Base-by-base conservation (phyloP, 2,113 vertebrate genomes). In the Motacilla alba region DNA sequence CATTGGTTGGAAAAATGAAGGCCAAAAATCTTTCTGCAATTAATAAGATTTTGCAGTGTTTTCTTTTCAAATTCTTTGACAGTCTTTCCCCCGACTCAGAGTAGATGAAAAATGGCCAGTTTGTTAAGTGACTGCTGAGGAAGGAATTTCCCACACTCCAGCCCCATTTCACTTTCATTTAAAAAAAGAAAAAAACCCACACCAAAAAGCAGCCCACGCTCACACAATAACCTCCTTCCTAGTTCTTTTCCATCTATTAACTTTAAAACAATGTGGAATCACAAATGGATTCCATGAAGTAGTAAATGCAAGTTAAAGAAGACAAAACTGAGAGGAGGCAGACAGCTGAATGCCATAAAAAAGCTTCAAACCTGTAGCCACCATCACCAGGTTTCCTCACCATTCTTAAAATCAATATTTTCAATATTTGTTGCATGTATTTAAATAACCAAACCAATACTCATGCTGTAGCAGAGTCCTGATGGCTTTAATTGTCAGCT, bases 81-180 rank as follows among this genome's bases (percentile, higher is more conserved):
- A 91, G 33, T 58, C 83, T 90, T 92, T 92, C 43, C 82, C 39
- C 56, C 31, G 9, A 43, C 53, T 75, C 56, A 41, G 46, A 89
- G 73, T 16, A 49, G 69, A 93, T 90, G 83, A 96, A 89, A 93
- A 95, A 92, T 92, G 33, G 53, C 62, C 73, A 53, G 17, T 92
- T 90, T 83, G 53, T 73, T 56, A 83, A 96, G 73, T 87, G 82
- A 83, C 68, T 93, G 66, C 76, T 89, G 92, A 76, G 62, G 85
- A 93, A 83, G 46, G 73, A 93, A 92, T 94, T 96, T 97, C 90
- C 88, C 95, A 94, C 86, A 82, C 92, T 89, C 49, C 73, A 93
- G 62, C 15, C 46, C 69, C 56, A 58, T 79, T 92, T 96, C 86
- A 83, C 64, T 96, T 89, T 81, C 58, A 68, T 83, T 89, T 44